Evolutionary conservation across 1,140 invertebrate genomes (phyloP), one percentile per base, ranked within the genome.

Genomic region (Eurosta solidaginis): DNA sequence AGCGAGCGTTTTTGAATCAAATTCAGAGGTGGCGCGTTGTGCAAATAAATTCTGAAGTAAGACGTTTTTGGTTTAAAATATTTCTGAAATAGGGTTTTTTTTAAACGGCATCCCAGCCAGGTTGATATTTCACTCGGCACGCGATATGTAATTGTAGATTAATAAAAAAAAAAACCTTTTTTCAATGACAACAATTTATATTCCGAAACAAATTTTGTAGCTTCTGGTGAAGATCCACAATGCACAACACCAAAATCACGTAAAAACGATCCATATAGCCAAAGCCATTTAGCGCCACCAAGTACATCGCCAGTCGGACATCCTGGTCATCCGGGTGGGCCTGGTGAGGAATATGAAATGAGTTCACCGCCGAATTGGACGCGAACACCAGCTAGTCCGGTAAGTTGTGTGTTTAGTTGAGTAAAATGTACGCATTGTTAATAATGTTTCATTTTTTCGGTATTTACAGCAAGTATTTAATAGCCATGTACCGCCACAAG

Each of bases 261-360:
- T 82, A 94, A 95, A 88, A 92, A 85, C 78, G 87, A 88, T 86
- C 83, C 85, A 54, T 88, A 88, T 80, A 83, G 91, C 85, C 93
- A 94, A 82, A 84, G 91, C 85, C 93, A 94, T 90, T 92, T 93
- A 80, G 89, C 93, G 47, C 94, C 93, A 82, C 92, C 93, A 25
- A 88, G 82, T 78, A 91, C 86, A 92, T 95, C 96, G 77, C 96
- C 96, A 74, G 93, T 93, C 78, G 93, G 88, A 91, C 90, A 93
- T 93, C 83, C 78, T 81, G 83, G 81, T 25, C 90, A 94, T 85
- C 81, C 83, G 44, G 80, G 81, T 75, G 95, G 94, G 22, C 91
- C 92, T 83, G 96, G 96, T 84, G 96, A 98, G 84, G 96, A 98
- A 84, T 97, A 96, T 89, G 96, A 96, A 88, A 93, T 96, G 82